Evolutionary conservation across 2,113 vertebrate genomes (phyloP).

Genomic region (Anoplopoma fimbria): DNA sequence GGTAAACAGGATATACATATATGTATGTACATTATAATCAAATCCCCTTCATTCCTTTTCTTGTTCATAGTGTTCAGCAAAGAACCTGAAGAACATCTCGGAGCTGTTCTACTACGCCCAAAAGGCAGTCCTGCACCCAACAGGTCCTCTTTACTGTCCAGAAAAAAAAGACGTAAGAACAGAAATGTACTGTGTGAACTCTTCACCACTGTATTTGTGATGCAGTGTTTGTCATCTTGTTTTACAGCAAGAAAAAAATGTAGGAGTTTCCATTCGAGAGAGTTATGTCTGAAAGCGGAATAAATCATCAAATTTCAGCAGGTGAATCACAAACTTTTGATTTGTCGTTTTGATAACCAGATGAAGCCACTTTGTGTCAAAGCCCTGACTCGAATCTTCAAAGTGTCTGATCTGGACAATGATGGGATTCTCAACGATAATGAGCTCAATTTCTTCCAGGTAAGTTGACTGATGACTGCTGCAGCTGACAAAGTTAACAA

Average conservation of each 20-base stretch:
- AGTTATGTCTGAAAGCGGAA: background rate
- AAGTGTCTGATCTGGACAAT: conserved; percentile 96
- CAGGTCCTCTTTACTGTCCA: conserved; percentile 95
- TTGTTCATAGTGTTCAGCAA: conserved; percentile 92
- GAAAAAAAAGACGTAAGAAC: conserved; percentile 92
- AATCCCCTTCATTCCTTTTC: background rate
- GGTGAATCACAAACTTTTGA: no score
- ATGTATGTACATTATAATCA: background rate
- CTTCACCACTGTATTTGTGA: background rate
- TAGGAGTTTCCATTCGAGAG: background rate
- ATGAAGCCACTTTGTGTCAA: conserved; percentile 95
- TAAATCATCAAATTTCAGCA: background rate
- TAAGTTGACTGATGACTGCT: conserved; percentile 55
- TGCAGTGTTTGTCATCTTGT: background rate
- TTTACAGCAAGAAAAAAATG: background rate
- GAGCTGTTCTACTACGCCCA: conserved; percentile 99
- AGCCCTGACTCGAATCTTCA: conserved; percentile 96
- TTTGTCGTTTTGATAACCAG: conserved; percentile 70
- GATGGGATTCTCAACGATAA: conserved; percentile 95
- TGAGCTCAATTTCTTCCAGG: conserved; percentile 99
- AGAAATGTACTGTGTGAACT: background rate
- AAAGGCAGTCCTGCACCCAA: conserved; percentile 97
- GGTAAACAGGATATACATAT: background rate
- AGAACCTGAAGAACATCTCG: conserved; percentile 99
- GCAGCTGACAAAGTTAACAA: background rate